Conservation (phyloP, 2,888 invertebrate genomes). For the Acronicta psi region DNA sequence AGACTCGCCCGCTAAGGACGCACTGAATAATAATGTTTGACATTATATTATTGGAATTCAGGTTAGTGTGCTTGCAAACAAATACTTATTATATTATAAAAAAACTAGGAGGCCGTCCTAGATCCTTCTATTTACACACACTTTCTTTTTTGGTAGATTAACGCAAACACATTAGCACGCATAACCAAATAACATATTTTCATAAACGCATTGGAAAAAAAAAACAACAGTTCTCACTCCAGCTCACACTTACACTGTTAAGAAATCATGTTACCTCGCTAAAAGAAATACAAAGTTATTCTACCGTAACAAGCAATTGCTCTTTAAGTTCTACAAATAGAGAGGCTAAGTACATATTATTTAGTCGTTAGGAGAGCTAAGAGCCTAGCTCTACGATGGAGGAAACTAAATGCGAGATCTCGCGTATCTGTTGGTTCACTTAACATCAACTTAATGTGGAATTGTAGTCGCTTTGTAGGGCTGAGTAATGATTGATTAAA, state of each 20-base stretch:
- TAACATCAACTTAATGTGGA: no score
- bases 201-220: slow-evolving; percentile 3
- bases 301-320: slow-evolving; percentile 47
- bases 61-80: background rate
- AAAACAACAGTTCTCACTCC: slow-evolving; percentile 2
- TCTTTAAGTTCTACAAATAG: slow-evolving; percentile 40
- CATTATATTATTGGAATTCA: background rate
- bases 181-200: slow-evolving; percentile 4
- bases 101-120: background rate
- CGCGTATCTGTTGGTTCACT: slow-evolving; percentile 36
- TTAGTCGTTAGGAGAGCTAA: slow-evolving; percentile 56
- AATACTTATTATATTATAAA: background rate
- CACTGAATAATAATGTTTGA: no score
- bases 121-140: background rate
- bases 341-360: slow-evolving; percentile 42
- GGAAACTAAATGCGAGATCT: slow-evolving; percentile 65
- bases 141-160: slow-evolving; percentile 4
- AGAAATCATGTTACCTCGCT: slow-evolving; percentile 22
- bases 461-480: no score
- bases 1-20: no score
- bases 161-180: background rate
- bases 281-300: slow-evolving; percentile 30
- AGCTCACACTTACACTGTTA: slow-evolving; percentile 6
- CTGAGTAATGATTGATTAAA: no score
- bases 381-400: slow-evolving; percentile 60